Conservation (phyloP, 2,888 invertebrate genomes). For the Idaea straminata region DNA sequence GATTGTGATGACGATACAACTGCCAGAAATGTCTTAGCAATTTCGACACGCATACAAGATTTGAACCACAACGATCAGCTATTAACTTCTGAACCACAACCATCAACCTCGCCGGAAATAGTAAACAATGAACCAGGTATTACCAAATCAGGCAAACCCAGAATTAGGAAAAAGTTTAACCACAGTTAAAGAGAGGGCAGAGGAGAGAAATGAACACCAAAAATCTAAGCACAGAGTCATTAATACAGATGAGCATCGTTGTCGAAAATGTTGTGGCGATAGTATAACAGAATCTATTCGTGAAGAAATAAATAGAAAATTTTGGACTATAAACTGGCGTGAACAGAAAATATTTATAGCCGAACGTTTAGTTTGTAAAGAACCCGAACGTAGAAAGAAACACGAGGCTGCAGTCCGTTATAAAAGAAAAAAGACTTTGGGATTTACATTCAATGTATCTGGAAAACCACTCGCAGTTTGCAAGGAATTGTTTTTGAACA, state of each 20-base stretch:
- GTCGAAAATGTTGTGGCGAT: constrained; percentile 11
- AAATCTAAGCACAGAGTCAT: constrained; percentile 11
- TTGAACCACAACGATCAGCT: no score
- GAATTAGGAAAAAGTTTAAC: constrained; percentile 6
- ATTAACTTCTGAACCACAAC: no score
- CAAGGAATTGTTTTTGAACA: constrained; percentile 18
- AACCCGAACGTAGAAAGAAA: constrained; percentile 11
- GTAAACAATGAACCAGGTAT: no score
- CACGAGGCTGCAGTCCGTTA: constrained; percentile 9
- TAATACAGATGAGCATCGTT: constrained; percentile 12
- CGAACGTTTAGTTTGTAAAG: constrained; percentile 12
- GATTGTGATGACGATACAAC: no score
- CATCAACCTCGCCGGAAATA: no score
- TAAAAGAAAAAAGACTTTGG: constrained; percentile 12
- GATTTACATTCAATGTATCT: no score
- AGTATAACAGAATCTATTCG: constrained; percentile 16
- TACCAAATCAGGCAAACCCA: constrained; percentile 9
- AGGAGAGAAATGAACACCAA: constrained; percentile 10
- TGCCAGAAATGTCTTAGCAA: no score
- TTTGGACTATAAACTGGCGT: constrained; percentile 13
- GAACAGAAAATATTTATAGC: constrained; percentile 14
- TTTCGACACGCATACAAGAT: no score
- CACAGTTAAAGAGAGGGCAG: constrained; percentile 4
- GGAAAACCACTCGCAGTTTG: no score
- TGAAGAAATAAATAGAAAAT: constrained; percentile 13